Evolutionary conservation across 2,888 invertebrate species (phyloP).

Genomic region (Protonemura montana): DNA sequence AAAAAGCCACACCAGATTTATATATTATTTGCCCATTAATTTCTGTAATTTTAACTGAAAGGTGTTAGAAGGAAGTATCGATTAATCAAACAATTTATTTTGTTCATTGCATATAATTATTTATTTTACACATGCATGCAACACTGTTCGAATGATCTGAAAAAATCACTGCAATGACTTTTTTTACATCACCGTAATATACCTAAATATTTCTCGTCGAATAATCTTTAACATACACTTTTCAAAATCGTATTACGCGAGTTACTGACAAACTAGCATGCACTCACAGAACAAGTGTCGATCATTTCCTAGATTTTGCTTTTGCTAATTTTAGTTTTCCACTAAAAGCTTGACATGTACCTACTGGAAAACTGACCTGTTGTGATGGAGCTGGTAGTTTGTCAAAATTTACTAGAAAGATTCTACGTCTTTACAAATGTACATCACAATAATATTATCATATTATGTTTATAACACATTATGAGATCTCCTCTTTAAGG

Average conservation of each 20-base stretch:
- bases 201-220: not conserved
- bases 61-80: too few relatives aligned
- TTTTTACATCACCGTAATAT: not conserved
- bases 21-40: too few relatives aligned
- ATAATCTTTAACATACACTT: not conserved
- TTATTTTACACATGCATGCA: not conserved
- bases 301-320: not conserved
- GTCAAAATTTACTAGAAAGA: not conserved
- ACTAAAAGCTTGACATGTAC: not conserved
- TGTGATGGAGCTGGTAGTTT: not conserved
- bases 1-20: too few relatives aligned
- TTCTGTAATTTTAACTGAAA: too few relatives aligned
- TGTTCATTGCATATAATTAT: not conserved
- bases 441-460: conserved; percentile 1
- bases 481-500: not conserved
- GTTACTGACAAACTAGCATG: not conserved
- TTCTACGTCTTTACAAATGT: not conserved
- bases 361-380: too few relatives aligned
- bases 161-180: not conserved
- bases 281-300: not conserved
- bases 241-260: not conserved
- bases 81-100: not conserved
- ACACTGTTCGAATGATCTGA: not conserved
- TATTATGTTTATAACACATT: too few relatives aligned
- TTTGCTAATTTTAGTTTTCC: not conserved